Conservation (phyloP, 30 jellyfish, hydroid and myxozoan species). For the Aurelia coerulea region DNA sequence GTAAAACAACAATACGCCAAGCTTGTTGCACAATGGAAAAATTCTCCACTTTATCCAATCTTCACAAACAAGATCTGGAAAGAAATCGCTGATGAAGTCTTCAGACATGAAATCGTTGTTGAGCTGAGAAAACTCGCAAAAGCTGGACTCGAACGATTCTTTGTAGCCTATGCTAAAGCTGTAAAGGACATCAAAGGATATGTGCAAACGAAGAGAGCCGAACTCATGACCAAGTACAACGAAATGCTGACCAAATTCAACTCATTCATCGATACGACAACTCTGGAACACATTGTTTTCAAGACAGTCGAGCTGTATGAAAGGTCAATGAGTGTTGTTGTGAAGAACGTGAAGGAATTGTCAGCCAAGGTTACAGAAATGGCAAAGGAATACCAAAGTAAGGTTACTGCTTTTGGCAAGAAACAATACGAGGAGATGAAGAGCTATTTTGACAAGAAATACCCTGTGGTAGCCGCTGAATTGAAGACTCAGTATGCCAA, state of each 20-base stretch:
- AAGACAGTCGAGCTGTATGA: conserved; percentile 14
- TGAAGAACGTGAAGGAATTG: conserved; percentile 36
- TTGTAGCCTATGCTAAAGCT: conserved; percentile 1
- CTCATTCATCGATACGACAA: conserved; percentile 71
- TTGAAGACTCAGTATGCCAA: conserved; percentile 32
- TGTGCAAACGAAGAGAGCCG: conserved; percentile 5
- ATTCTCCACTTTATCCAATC: conserved; percentile 67
- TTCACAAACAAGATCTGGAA: conserved; percentile 83
- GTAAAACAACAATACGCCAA: conserved; percentile 28
- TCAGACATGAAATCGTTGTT: conserved; percentile 75
- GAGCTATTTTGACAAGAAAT: conserved; percentile 20
- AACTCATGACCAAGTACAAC: conserved; percentile 41
- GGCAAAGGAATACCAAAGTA: conserved; percentile 2
- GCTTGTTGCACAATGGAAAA: conserved; percentile 55
- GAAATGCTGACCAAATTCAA: conserved; percentile 25
- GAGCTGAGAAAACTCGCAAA: conserved; percentile 44
- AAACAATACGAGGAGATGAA: conserved; percentile 20
- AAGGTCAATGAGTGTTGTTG: neutral
- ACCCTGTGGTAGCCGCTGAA: conserved; percentile 44
- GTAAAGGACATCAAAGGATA: conserved; percentile 22
- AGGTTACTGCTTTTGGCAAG: conserved; percentile 14
- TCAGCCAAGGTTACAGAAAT: conserved; percentile 18
- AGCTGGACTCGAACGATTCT: neutral
- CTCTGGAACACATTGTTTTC: conserved; percentile 79
- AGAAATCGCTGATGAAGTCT: conserved; percentile 83